Evolutionary conservation across 2,888 invertebrate species (phyloP), one percentile per base, ranked within the genome.

Genomic region (Ferdinandea cuprea): DNA sequence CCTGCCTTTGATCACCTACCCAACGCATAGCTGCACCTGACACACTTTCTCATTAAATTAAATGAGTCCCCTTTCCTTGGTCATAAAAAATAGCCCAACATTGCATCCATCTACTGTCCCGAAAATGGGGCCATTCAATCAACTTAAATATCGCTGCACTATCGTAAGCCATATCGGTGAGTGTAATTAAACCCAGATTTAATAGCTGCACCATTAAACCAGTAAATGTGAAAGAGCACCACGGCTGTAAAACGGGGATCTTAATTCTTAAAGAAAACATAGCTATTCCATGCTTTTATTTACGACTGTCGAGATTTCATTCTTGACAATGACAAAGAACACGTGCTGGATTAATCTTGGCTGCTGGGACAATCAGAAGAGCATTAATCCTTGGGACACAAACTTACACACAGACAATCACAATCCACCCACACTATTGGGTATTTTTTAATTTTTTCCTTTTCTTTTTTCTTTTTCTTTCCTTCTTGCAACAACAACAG

Each of bases 101-200:
- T 11, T 19, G 15, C 9, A 30, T 1, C 28, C 19, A 30, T 0
- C 11, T 58, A n/a, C n/a, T 46, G 32, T 15, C 11, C 15, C 32
- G 46, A 21, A 59, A 76, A 54, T 71, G 32, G 35, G 40, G 46
- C 65, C 71, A 50, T 71, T 81, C 76, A 52, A 59, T 71, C 76
- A 65, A 52, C 58, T n/a, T 37, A 52, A 71, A 46, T 37, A 32
- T 19, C 58, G 9, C 44, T 58, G 50, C 58, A 68, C 66, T 40
- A 37, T 37, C 21, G 21, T 32, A 8, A n/a, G n/a, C n/a, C n/a
- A n/a, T 4, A 11, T 7, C 15, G 21, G 28, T 30, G 66, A 30
- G 32, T 46, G 54, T 66, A 71, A 76, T 81, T 66, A 77, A 80
- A 71, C 65, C 63, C 76, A 21, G 28, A 13, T 77, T 81, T 83